Conservation (phyloP, 2,797 vertebrate species). For the Mormyrops boulengeri region DNA sequence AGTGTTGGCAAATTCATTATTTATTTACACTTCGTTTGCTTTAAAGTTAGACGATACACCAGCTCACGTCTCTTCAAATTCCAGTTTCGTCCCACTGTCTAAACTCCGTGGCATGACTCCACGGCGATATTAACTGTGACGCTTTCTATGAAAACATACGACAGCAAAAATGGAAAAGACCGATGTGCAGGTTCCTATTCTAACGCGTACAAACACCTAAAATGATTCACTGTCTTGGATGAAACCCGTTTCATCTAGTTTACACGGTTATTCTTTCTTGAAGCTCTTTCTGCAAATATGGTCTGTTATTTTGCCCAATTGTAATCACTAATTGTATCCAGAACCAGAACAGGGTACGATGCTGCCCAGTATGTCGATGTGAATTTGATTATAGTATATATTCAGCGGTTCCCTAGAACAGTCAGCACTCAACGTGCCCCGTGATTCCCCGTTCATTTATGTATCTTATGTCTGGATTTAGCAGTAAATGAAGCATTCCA, state of each 20-base stretch:
- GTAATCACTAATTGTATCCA: not conserved
- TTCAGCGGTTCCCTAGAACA: not conserved
- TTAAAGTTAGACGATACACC: slow-evolving; percentile 10
- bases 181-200: not conserved
- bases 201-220: not conserved
- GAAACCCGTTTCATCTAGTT: not conserved
- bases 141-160: not conserved
- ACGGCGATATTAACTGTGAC: not conserved
- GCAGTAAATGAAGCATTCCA: not conserved
- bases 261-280: not conserved
- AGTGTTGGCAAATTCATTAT: not conserved
- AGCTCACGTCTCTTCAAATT: not conserved
- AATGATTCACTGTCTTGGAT: not conserved
- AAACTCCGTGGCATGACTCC: not conserved
- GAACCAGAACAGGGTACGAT: not conserved
- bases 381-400: slow-evolving; percentile 4
- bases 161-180: not conserved
- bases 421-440: not conserved
- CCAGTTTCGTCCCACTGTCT: not conserved
- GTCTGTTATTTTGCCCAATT: not conserved
- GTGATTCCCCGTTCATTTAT: not conserved
- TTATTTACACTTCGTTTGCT: not conserved
- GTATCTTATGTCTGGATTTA: not conserved
- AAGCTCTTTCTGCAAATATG: not conserved
- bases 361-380: not conserved